Evolutionary conservation across 2,797 vertebrate genomes (phyloP), one percentile per base, ranked within the genome.

Genomic region (Macropodus opercularis): DNA sequence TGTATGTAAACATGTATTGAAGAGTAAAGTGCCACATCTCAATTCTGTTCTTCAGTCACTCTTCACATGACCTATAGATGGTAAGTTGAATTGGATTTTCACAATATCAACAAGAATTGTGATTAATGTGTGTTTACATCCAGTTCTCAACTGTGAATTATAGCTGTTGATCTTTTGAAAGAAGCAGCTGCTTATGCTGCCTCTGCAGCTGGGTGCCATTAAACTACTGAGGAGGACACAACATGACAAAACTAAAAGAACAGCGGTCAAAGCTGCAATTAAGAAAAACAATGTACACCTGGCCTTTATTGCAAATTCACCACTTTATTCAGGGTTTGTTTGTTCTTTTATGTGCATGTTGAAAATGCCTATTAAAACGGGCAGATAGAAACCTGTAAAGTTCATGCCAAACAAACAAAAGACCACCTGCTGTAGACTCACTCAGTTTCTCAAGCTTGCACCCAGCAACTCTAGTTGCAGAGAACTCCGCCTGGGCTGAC

Each of bases 391-490:
- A 44, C 21, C 8, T 11, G 5, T 17, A 2, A 22, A 26, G 52
- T 65, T 17, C 19, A n/a, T 49, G n/a, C 3, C 3, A 32, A n/a
- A 57, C 13, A 46, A 58, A 65, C 38, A 32, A 67, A 57, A 42
- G 26, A n/a, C n/a, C n/a, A n/a, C n/a, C n/a, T n/a, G n/a, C n/a
- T n/a, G n/a, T n/a, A n/a, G n/a, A n/a, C n/a, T n/a, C n/a, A n/a
- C n/a, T n/a, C n/a, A n/a, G n/a, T 82, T 85, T 72, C 83, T n/a
- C 77, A 79, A 76, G 63, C 79, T 85, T 75, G 69, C 84, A 85
- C 84, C 77, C 79, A 60, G 69, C 84, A 75, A 72, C 86, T 85
- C 83, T 82, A 75, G 69, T 85, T 83, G 77, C 84, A 80, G 75
- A 72, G 83, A 83, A 86, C 81, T 80, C 70, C 62, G 79, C 65